phyloP scores from a whole-genome alignment of 2,113 vertebrate species.

The Anser cygnoides region DNA sequence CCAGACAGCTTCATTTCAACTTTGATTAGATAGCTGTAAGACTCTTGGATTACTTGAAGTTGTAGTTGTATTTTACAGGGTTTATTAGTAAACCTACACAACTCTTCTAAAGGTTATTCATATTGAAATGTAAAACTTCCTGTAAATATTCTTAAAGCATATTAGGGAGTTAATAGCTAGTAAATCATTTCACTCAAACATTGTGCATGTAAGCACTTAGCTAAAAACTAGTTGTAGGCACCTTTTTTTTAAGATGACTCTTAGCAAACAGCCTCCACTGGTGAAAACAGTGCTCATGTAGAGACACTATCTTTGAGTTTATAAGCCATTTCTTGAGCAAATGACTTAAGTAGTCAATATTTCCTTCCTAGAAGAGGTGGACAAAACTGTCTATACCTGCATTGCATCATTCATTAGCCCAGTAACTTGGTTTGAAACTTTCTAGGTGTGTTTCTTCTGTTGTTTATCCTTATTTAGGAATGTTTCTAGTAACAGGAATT shows the following conservation, averaged over 20 bases:
- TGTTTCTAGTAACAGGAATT: background rate
- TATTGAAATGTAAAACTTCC: background rate
- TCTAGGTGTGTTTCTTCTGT: background rate
- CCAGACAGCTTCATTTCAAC: background rate
- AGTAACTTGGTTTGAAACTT: background rate
- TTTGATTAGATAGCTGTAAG: background rate
- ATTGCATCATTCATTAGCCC: background rate
- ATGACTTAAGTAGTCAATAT: background rate
- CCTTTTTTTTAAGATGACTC: rapidly evolving
- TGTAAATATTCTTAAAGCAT: background rate
- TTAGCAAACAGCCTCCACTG: background rate
- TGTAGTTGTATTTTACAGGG: background rate
- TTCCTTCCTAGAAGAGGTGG: background rate
- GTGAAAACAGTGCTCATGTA: background rate
- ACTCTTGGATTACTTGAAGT: background rate
- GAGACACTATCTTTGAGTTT: background rate
- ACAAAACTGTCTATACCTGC: background rate
- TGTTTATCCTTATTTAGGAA: background rate
- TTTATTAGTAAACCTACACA: background rate
- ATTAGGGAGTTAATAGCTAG: background rate
- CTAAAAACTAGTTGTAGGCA: background rate
- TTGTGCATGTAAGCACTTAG: background rate
- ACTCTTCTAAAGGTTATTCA: background rate
- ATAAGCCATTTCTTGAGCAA: background rate
- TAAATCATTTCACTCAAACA: background rate